Evolutionary conservation across 2,797 vertebrate species (phyloP).

Genomic region (Chaetodon trifasciatus): DNA sequence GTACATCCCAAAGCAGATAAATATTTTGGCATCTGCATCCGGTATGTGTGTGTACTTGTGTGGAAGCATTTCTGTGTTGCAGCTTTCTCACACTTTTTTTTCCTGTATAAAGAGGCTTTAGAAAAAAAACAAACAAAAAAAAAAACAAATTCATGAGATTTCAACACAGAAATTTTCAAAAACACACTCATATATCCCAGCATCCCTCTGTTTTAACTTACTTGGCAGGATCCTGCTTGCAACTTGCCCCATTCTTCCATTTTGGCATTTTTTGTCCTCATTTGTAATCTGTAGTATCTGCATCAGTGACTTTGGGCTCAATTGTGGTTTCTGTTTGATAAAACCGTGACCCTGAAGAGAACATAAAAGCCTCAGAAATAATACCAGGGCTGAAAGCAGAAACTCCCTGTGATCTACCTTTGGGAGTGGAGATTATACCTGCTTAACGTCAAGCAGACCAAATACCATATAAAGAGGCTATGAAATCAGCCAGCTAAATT

Average conservation of each 20-base stretch:
- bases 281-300: slow-evolving; percentile 65
- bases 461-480: slow-evolving; percentile 69
- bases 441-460: slow-evolving; percentile 77
- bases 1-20: slow-evolving; percentile 48
- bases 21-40: slow-evolving; percentile 37
- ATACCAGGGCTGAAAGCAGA: slow-evolving; percentile 69
- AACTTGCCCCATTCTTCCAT: slow-evolving; percentile 28
- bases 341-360: slow-evolving; percentile 67
- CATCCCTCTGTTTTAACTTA: slow-evolving; percentile 19
- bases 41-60: slow-evolving; percentile 3
- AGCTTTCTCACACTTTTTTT: background rate
- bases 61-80: slow-evolving; percentile 31
- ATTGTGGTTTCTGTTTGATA: slow-evolving; percentile 60
- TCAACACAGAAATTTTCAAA: slow-evolving; percentile 9
- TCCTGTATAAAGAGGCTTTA: slow-evolving; percentile 26
- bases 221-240: slow-evolving; percentile 15
- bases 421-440: slow-evolving; percentile 81
- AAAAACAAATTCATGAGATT: slow-evolving; percentile 34
- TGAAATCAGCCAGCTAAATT: slow-evolving; percentile 72
- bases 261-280: slow-evolving; percentile 38
- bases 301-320: slow-evolving; percentile 64
- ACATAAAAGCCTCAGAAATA: slow-evolving; percentile 69
- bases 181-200: slow-evolving; percentile 4
- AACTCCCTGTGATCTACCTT: slow-evolving; percentile 76
- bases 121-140: slow-evolving; percentile 5